phyloP scores from a whole-genome alignment of 2,888 invertebrate genomes.

The Branchipolynoe longqiensis region DNA sequence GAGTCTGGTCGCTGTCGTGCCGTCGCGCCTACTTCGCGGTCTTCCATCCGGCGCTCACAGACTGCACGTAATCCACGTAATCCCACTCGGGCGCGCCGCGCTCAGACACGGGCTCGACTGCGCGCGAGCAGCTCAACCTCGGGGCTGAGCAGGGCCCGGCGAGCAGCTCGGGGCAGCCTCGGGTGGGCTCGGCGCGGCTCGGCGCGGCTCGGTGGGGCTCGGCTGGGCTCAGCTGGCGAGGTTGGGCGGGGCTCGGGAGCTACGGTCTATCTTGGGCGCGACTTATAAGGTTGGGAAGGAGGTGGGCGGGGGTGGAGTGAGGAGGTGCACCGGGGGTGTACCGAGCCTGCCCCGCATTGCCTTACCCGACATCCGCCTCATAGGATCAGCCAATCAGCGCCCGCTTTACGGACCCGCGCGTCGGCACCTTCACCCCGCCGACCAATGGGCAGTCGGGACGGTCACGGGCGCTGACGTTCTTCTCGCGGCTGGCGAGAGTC shows the following conservation, averaged over 20 bases:
- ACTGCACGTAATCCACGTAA: background rate
- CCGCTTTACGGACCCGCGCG: background rate
- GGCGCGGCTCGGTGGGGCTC: background rate
- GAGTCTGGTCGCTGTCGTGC: background rate
- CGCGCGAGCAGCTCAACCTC: background rate
- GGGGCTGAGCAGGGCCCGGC: background rate
- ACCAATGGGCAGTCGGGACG: background rate
- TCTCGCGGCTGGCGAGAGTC: constrained; percentile 3
- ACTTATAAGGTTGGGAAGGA: constrained; percentile 5
- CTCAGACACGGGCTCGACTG: no score
- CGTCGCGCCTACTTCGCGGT: background rate
- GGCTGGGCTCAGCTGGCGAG: background rate
- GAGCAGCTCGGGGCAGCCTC: background rate
- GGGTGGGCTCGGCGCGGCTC: background rate
- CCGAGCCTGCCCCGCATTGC: constrained; percentile 22
- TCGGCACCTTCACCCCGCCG: background rate
- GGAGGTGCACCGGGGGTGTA: background rate
- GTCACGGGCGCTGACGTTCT: background rate
- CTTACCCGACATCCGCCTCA: constrained; percentile 16
- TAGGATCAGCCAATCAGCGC: background rate
- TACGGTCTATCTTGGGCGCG: constrained; percentile 5
- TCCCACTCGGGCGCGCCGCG: no score
- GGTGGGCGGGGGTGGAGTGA: constrained; percentile 1
- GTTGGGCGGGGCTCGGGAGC: background rate
- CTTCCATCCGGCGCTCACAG: background rate